Evolutionary conservation across 1,140 invertebrate genomes (phyloP), one percentile per base, ranked within the genome.

Genomic region (Luehdorfia chinensis): DNA sequence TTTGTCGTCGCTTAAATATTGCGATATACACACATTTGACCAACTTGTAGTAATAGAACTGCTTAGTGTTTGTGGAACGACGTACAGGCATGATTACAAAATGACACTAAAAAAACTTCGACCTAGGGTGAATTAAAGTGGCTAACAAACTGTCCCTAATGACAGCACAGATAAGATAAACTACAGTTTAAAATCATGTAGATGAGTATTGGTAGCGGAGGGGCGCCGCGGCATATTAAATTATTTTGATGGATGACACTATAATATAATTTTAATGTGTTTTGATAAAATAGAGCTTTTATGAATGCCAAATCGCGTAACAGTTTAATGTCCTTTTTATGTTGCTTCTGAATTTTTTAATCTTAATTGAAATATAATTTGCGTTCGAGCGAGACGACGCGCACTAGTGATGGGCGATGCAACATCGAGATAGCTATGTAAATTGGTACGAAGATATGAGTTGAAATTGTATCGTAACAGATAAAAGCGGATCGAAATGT

Each of bases 181-280:
- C 58, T 66, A 64, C 59, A 70, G 47, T 72, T 70, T 70, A 72
- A 69, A 75, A 46, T 55, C 58, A 58, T 72, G 67, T 71, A 69
- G 64, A 74, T 63, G 55, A 60, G 44, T 55, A 59, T 57, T 56
- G 54, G 62, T 57, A 31, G 19, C 15, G 23, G 14, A 50, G 48
- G 33, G 50, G 54, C 32, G 32, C 28, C 21, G 47, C 55, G 54
- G 64, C 67, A 75, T 72, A 77, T 76, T 79, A 77, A 79, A 78
- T 83, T 78, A 76, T 62, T 63, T 55, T 78, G 78, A 83, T 80
- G 67, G 75, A 83, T 80, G 59, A 57, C 66, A 65, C 60, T 67
- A 71, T 80, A 73, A 84, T 80, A 75, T 73, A 66, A 73, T 74
- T 73, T 76, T 80, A 80, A 80, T 80, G 70, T 70, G 66, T 70